Conservation (phyloP, 2,113 vertebrate species). For the Nothocercus julius region DNA sequence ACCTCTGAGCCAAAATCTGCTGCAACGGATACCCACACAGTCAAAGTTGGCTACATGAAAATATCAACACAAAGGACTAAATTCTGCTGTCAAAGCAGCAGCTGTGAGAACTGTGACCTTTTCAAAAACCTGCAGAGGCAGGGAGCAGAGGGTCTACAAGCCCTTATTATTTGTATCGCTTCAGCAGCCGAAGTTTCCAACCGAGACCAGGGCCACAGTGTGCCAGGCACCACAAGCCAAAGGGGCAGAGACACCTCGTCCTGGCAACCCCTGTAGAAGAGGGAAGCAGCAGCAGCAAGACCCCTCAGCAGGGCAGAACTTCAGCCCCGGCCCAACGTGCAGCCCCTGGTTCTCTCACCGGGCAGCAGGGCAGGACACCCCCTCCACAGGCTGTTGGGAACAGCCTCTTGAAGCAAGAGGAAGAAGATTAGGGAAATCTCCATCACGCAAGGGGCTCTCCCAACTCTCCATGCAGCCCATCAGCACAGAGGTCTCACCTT, state of each 20-base stretch:
- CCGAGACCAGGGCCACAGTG: not conserved
- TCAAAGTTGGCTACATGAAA: not conserved
- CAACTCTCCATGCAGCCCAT: not conserved
- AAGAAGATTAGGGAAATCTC: not conserved
- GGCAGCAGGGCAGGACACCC: not conserved
- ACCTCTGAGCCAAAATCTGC: conserved; percentile 7
- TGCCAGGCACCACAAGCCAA: not conserved
- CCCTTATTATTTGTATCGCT: not conserved
- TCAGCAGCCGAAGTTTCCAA: not conserved
- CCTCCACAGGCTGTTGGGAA: not conserved
- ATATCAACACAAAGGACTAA: conserved; percentile 29
- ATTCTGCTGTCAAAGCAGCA: conserved; percentile 44
- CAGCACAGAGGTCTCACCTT: not conserved
- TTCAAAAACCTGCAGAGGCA: not conserved
- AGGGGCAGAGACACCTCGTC: not conserved
- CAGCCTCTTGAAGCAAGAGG: not conserved
- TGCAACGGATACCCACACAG: not conserved
- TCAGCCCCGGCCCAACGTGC: not conserved
- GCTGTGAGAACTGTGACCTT: not conserved
- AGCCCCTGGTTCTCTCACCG: not conserved
- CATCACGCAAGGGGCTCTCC: not conserved
- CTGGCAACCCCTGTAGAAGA: not conserved
- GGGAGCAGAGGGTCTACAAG: not conserved
- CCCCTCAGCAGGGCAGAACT: not conserved
- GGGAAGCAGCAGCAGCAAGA: not conserved